These are phyloP conservation scores for Heptranchias perlo DNA, from an alignment of 2,113 vertebrate genomes.

Conservation along the genomic window DNA sequence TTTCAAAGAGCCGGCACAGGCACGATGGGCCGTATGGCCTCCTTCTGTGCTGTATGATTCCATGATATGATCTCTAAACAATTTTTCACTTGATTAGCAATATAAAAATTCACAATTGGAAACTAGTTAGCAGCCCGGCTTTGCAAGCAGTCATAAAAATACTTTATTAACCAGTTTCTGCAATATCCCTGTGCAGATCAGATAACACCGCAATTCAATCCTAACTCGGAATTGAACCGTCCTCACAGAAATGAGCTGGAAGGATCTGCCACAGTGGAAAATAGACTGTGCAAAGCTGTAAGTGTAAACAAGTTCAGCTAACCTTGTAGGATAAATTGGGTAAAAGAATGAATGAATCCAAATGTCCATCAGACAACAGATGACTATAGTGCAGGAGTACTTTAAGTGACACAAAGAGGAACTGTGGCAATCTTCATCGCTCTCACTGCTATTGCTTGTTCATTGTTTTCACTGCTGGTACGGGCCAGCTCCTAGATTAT, in stretches of 20 bases:
- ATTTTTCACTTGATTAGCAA: background rate
- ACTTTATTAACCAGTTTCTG: background rate
- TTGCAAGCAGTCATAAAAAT: background rate
- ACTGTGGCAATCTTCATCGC: background rate
- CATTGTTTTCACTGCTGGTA: slow-evolving; percentile 20
- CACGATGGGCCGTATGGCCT: background rate
- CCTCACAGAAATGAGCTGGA: background rate
- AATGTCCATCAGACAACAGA: background rate
- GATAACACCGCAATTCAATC: background rate
- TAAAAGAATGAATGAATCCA: slow-evolving; percentile 24
- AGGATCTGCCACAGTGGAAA: background rate
- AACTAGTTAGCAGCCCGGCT: no score
- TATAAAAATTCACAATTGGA: background rate
- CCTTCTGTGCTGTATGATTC: background rate
- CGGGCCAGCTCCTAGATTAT: background rate
- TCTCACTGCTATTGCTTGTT: background rate
- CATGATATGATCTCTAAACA: background rate
- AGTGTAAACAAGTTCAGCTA: slow-evolving; percentile 5
- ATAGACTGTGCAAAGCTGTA: background rate
- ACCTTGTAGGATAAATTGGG: background rate
- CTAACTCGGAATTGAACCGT: background rate
- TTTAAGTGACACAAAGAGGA: slow-evolving; percentile 4
- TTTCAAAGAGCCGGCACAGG: background rate
- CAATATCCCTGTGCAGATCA: background rate
- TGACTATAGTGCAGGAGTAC: slow-evolving; percentile 10